phyloP scores from a whole-genome alignment of 2,888 invertebrate species.

The Parnassius smintheus region DNA sequence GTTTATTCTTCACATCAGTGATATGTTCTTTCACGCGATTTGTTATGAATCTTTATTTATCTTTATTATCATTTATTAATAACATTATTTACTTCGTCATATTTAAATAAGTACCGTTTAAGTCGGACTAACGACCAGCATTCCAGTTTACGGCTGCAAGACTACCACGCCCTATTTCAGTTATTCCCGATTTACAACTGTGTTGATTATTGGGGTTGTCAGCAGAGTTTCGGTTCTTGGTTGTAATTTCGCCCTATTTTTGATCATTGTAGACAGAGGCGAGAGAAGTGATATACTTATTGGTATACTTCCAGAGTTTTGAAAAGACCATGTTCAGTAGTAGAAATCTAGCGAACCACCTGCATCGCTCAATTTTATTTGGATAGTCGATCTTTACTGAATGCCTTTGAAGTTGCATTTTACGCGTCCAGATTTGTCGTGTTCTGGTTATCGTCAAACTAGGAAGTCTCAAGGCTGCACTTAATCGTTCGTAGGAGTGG shows the following conservation, averaged over 20 bases:
- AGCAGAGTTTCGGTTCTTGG: slow-evolving; percentile 88
- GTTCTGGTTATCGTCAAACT: slow-evolving; percentile 77
- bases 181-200: slow-evolving; percentile 82
- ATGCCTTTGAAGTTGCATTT: slow-evolving; percentile 90
- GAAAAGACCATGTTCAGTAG: slow-evolving; percentile 90
- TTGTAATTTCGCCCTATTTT: slow-evolving; percentile 94
- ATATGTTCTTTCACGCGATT: no score
- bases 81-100: no score
- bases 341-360: slow-evolving; percentile 93
- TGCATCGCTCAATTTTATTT: slow-evolving; percentile 83
- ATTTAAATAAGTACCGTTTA: no score
- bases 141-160: no score
- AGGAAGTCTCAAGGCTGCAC: no score
- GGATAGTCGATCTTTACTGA: slow-evolving; percentile 91
- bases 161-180: slow-evolving; percentile 84
- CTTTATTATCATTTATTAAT: no score
- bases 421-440: slow-evolving; percentile 84
- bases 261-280: slow-evolving; percentile 90
- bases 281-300: slow-evolving; percentile 83
- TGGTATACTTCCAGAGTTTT: slow-evolving; percentile 84
- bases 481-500: no score
- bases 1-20: no score
- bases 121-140: no score
- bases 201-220: slow-evolving; percentile 83
- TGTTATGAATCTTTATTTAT: no score